phyloP scores from a whole-genome alignment of 2,888 invertebrate genomes.

The Syrista parreyssii region DNA sequence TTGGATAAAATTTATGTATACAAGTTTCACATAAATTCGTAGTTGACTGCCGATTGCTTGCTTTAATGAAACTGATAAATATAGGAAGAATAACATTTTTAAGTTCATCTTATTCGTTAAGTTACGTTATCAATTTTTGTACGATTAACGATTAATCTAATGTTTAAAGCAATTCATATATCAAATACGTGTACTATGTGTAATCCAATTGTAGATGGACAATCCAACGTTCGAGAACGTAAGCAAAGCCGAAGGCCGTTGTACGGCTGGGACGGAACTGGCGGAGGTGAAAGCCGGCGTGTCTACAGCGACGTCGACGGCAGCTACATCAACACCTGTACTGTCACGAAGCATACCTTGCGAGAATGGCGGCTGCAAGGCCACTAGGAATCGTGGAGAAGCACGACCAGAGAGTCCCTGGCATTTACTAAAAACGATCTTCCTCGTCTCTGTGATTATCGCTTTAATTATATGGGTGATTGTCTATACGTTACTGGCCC shows the following conservation, averaged over 20 bases:
- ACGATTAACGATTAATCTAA: neutral
- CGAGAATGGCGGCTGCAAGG: slow-evolving; percentile 51
- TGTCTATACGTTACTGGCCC: slow-evolving; percentile 59
- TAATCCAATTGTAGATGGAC: slow-evolving; percentile 66
- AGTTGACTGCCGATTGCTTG: neutral
- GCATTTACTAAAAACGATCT: slow-evolving; percentile 68
- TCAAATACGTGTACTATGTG: neutral
- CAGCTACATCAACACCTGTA: slow-evolving; percentile 39
- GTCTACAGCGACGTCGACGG: slow-evolving; percentile 35
- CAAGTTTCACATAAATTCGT: neutral
- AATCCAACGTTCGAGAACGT: slow-evolving; percentile 56
- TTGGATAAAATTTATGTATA: neutral
- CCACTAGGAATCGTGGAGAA: slow-evolving; percentile 30
- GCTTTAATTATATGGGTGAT: slow-evolving; percentile 68
- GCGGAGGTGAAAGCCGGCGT: slow-evolving; percentile 48
- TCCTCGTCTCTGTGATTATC: slow-evolving; percentile 65
- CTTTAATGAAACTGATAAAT: neutral
- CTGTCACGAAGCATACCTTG: slow-evolving; percentile 41
- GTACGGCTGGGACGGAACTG: slow-evolving; percentile 59
- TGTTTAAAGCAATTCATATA: too few relatives aligned
- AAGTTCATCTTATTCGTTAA: neutral
- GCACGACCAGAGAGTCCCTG: slow-evolving; percentile 66
- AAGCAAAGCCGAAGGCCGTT: slow-evolving; percentile 45
- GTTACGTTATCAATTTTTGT: neutral
- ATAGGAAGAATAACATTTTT: too few relatives aligned